Conservation (phyloP, 1,140 invertebrate species). For the Lucilia sericata region DNA sequence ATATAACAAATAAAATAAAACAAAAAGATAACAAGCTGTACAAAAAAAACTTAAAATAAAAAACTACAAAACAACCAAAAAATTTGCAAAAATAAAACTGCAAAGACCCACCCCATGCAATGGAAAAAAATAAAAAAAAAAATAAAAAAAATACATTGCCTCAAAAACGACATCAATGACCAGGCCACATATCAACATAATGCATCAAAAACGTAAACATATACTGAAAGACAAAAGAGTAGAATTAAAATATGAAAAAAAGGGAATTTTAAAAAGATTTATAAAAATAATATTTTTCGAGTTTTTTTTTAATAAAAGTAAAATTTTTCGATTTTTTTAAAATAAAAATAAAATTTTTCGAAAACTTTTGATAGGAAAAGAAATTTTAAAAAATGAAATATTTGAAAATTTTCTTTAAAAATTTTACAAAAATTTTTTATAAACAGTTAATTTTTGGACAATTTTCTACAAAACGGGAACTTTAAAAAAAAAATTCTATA, state of each 20-base stretch:
- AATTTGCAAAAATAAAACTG: slow-evolving; percentile 16
- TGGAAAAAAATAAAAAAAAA: neutral
- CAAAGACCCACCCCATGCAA: slow-evolving; percentile 9
- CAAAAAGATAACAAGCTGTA: slow-evolving; percentile 6
- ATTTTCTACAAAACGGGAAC: too few relatives aligned
- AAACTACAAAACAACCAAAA: slow-evolving; percentile 35
- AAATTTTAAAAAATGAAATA: too few relatives aligned
- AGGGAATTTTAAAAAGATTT: too few relatives aligned
- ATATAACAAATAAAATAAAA: neutral
- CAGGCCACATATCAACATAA: slow-evolving; percentile 57
- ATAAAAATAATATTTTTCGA: too few relatives aligned
- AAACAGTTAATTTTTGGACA: too few relatives aligned
- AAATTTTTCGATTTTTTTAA: too few relatives aligned
- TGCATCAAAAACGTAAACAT: slow-evolving; percentile 66
- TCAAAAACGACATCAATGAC: slow-evolving; percentile 44
- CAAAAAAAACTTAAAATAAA: slow-evolving; percentile 12
- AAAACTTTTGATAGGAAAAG: too few relatives aligned
- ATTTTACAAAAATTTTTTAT: too few relatives aligned
- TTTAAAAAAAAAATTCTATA: too few relatives aligned
- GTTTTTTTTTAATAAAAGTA: too few relatives aligned
- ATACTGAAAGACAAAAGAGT: slow-evolving; percentile 34
- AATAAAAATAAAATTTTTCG: too few relatives aligned
- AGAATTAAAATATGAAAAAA: neutral
- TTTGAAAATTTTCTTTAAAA: too few relatives aligned
- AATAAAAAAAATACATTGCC: neutral